Evolutionary conservation across 2,113 vertebrate species (phyloP).

Genomic region (Ahaetulla prasina): DNA sequence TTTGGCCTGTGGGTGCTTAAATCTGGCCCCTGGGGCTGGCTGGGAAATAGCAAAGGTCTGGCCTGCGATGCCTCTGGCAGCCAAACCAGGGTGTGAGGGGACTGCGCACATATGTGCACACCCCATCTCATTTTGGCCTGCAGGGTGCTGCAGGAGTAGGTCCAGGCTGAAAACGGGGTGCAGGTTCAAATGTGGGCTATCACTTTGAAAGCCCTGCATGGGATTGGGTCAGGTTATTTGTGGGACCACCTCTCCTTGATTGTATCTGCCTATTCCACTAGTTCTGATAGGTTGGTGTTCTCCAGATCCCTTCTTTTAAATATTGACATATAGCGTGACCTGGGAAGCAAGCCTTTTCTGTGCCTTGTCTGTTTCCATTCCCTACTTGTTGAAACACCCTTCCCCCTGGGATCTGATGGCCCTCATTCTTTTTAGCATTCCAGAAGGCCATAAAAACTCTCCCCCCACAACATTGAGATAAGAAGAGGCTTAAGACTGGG

Average conservation of each 20-base stretch:
- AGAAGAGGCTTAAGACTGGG: not conserved
- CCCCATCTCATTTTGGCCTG: too few relatives aligned
- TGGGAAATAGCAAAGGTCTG: too few relatives aligned
- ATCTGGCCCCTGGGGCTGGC: too few relatives aligned
- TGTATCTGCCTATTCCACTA: not conserved
- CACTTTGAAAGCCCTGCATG: not conserved
- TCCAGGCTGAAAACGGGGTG: too few relatives aligned
- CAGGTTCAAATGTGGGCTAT: not conserved
- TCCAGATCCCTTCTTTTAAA: not conserved
- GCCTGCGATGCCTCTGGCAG: too few relatives aligned
- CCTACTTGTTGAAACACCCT: not conserved
- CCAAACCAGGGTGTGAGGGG: too few relatives aligned
- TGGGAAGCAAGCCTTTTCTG: not conserved
- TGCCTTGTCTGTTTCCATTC: not conserved
- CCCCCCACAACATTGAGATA: not conserved
- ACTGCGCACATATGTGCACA: too few relatives aligned
- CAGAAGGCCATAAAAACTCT: not conserved
- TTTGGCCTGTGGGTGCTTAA: too few relatives aligned
- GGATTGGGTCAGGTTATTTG: not conserved
- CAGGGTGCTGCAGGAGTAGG: too few relatives aligned
- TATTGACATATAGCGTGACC: not conserved
- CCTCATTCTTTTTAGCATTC: not conserved
- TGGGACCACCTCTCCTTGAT: not conserved
- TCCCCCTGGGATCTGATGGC: not conserved
- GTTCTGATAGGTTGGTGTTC: not conserved